These are phyloP conservation scores for Calliphora vomitoria DNA, from an alignment of 2,888 invertebrate genomes.

Conservation along the genomic window DNA sequence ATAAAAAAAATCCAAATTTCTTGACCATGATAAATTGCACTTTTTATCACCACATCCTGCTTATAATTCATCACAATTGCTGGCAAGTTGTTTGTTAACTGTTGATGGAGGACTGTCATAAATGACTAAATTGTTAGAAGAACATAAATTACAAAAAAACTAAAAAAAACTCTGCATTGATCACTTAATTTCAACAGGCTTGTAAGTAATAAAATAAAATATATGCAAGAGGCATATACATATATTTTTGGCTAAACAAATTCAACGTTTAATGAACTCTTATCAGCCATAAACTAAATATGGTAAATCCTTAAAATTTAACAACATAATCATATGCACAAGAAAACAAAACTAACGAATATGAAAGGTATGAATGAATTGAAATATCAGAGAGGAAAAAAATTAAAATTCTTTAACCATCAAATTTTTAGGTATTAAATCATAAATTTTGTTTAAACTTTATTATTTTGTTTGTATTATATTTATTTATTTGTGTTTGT, in stretches of 20 bases:
- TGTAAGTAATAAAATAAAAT: neutral
- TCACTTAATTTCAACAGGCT: conserved; percentile 52
- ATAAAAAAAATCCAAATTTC: conserved; percentile 6
- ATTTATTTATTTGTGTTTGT: neutral
- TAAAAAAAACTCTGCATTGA: conserved; percentile 35
- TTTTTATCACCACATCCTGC: conserved; percentile 60
- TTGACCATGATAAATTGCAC: conserved; percentile 47
- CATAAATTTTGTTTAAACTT: conserved; percentile 69
- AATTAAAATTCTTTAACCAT: conserved; percentile 72
- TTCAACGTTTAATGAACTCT: conserved; percentile 71
- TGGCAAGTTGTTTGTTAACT: conserved; percentile 38
- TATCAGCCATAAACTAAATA: conserved; percentile 60
- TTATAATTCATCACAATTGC: conserved; percentile 61
- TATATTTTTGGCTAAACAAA: conserved; percentile 44
- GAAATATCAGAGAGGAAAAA: neutral
- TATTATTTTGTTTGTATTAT: conserved; percentile 41
- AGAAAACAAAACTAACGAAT: neutral
- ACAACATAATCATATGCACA: conserved; percentile 67
- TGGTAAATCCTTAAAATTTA: conserved; percentile 67
- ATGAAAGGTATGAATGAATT: conserved; percentile 13
- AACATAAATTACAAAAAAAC: conserved; percentile 40
- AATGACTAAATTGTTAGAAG: conserved; percentile 59
- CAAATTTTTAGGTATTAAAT: conserved; percentile 69
- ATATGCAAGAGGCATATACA: conserved; percentile 10
- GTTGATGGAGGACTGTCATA: conserved; percentile 55